These are phyloP conservation scores for Channa maculata DNA, from an alignment of 2,113 vertebrate species.

Conservation along the genomic window DNA sequence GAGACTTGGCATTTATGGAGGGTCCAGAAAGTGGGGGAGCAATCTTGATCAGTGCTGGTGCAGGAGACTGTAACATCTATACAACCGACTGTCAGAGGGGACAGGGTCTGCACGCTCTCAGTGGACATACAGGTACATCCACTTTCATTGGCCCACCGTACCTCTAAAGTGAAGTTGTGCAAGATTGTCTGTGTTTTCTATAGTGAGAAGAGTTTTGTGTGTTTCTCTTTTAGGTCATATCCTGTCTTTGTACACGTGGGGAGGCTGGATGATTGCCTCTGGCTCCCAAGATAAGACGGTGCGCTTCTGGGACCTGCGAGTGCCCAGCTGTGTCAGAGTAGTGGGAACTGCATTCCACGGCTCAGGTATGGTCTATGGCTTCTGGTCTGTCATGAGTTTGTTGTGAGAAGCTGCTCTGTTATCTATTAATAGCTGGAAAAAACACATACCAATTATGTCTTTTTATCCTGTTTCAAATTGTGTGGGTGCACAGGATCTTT, in stretches of 20 bases:
- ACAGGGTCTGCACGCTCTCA: conserved; percentile 94
- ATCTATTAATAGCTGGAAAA: too few species aligned
- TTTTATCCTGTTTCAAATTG: too few species aligned
- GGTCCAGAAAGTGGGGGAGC: conserved; percentile 96
- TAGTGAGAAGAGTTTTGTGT: not conserved
- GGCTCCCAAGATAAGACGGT: conserved; percentile 98
- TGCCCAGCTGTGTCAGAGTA: conserved; percentile 97
- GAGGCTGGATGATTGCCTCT: conserved; percentile 99
- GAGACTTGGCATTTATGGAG: conserved; percentile 99
- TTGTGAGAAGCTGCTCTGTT: too few species aligned
- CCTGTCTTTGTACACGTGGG: conserved; percentile 98
- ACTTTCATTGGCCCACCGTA: too few species aligned
- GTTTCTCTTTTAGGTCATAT: conserved; percentile 89
- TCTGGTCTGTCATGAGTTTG: not conserved
- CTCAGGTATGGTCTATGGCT: conserved; percentile 83
- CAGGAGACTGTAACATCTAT: conserved; percentile 92
- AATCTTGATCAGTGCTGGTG: conserved; percentile 97
- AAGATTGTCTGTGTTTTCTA: too few species aligned
- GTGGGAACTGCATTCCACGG: conserved; percentile 97
- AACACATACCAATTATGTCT: too few species aligned
- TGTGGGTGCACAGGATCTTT: too few species aligned
- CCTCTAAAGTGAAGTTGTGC: too few species aligned
- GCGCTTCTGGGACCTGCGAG: conserved; percentile 97
- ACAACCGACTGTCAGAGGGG: conserved; percentile 83
- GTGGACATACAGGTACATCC: conserved; percentile 84